Evolutionary conservation across 2,888 invertebrate species (phyloP), one percentile per base, ranked within the genome.

Genomic region (Ctena decussata): DNA sequence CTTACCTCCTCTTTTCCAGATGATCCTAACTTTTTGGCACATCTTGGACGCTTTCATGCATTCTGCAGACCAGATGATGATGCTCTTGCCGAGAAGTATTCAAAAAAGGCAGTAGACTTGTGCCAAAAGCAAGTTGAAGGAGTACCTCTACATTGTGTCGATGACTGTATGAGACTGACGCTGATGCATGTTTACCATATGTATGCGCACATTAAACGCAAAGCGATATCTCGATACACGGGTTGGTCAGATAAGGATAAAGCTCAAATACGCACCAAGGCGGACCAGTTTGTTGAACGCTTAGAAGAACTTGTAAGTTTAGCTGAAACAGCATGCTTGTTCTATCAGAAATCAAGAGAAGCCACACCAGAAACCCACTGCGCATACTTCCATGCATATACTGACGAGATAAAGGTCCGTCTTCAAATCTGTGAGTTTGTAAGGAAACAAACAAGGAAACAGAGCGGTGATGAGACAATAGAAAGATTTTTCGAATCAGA

Each of bases 111-210:
- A 2, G 57, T 91, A 0, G 71, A 46, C 21, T 57, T 90, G 1
- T 90, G 89, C 49, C 44, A 87, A 0, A 71, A 79, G 24, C 65
- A 69, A 32, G 75, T 37, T 11, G 76, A 74, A 65, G 84, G 83
- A n/a, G 81, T 60, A 37, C 6, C 35, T 8, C 41, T 57, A 18
- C 82, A 82, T 15, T 80, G 86, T 30, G 30, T 87, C 21, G 80
- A 85, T n/a, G 89, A 90, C 27, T 46, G 76, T 8, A 57, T 73
- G 75, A 89, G 77, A 44, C 76, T 77, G 2, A 87, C 91, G 11
- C 32, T 92, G 70, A 89, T 85, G 79, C 89, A 91, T 77, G 86
- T 92, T 15, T 89, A 86, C 75, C 92, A 92, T 44, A 92, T 92
- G 92, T 91, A 85, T 82, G 92, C 90, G 12, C 89, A 89, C 75